Percentiles rank a stretch among this genome's conserved stretches.
phyloP scores from a whole-genome alignment of 64 coral and sea anemone genomes.

The Dendronephthya gigantea region DNA sequence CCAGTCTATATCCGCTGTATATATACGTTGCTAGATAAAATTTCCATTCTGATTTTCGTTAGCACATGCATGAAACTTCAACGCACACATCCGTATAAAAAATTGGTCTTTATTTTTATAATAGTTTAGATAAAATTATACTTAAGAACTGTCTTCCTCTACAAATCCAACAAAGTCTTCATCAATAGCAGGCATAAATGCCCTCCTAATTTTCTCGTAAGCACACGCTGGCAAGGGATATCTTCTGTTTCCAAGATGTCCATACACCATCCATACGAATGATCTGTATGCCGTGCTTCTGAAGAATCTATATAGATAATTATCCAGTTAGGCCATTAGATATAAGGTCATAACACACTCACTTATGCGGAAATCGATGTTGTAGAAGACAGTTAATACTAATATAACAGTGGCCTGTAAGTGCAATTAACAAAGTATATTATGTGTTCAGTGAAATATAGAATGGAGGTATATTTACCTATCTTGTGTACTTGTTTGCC shows the following conservation, averaged over 20 bases:
- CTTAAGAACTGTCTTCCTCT: too few relatives aligned
- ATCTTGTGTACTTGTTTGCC: slow-evolving; percentile 17
- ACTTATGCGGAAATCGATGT: background rate
- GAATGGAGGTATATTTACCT: too few relatives aligned
- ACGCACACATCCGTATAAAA: too few relatives aligned
- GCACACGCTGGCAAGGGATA: slow-evolving; percentile 54
- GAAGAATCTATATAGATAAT: slow-evolving; percentile 35
- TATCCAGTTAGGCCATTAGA: background rate
- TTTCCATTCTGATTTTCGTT: too few relatives aligned
- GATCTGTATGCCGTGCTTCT: slow-evolving; percentile 30
- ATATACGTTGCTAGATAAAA: too few relatives aligned
- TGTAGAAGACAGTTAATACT: background rate
- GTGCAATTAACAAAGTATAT: too few relatives aligned
- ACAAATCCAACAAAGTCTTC: slow-evolving; percentile 14
- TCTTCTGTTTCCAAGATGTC: slow-evolving; percentile 32
- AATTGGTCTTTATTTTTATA: too few relatives aligned
- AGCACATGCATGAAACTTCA: too few relatives aligned
- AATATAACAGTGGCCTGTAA: too few relatives aligned
- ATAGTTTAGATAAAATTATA: too few relatives aligned
- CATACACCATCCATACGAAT: slow-evolving; percentile 45
- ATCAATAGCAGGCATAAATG: background rate
- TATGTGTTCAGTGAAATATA: too few relatives aligned
- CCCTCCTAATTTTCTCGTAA: slow-evolving; percentile 11
- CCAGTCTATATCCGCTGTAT: too few relatives aligned
- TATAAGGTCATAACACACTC: background rate